phyloP scores from a whole-genome alignment of 2,113 vertebrate species.

The Ophthalmolycus amberensis region DNA sequence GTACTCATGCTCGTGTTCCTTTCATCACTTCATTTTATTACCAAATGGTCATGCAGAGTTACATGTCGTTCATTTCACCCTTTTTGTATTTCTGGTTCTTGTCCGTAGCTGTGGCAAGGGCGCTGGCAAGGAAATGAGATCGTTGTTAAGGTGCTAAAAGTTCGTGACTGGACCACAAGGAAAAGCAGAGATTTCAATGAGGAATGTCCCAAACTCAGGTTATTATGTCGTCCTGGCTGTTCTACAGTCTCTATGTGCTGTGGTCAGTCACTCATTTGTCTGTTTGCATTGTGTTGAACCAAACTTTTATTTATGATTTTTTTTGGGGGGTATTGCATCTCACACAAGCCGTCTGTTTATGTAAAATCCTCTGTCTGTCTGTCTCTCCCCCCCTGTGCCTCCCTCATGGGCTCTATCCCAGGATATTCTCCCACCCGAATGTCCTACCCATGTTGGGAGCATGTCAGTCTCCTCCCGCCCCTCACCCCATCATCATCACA shows the following conservation, averaged over 20 bases:
- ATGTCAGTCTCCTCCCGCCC: conserved; percentile 93
- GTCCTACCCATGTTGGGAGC: conserved; percentile 96
- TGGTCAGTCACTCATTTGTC: conserved; percentile 55
- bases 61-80: not conserved
- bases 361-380: conserved; percentile 60
- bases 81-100: not conserved
- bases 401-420: conserved; percentile 73
- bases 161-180: conserved; percentile 96
- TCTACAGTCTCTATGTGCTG: not conserved
- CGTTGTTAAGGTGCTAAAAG: conserved; percentile 91
- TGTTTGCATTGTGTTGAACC: conserved; percentile 50
- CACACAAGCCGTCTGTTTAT: conserved; percentile 40
- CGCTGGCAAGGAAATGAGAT: conserved; percentile 98
- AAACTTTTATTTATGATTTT: conserved; percentile 36
- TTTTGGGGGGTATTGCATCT: conserved; percentile 37
- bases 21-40: not conserved
- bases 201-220: conserved; percentile 97
- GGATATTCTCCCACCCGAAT: conserved; percentile 98
- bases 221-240: not conserved
- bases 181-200: conserved; percentile 98
- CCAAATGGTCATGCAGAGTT: not conserved
- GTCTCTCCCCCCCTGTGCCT: conserved; percentile 36
- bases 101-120: conserved; percentile 91
- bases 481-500: conserved; percentile 94
- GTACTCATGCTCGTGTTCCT: conserved; percentile 67